phyloP scores from a whole-genome alignment of 37 sponge, comb jelly and placozoan species.

The Spongilla lacustris region DNA sequence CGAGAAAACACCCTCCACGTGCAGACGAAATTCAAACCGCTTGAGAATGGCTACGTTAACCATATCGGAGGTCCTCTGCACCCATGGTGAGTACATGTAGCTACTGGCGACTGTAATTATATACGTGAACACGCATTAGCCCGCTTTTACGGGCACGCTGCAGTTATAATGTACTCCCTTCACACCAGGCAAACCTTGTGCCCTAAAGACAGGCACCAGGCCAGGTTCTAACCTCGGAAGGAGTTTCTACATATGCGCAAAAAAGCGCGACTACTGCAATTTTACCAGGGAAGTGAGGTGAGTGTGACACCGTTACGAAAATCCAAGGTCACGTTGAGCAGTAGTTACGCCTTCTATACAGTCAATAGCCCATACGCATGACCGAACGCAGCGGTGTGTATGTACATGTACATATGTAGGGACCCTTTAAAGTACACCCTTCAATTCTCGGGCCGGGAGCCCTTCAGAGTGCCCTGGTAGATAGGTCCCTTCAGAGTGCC shows the following conservation, averaged over 20 bases:
- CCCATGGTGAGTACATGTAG: background rate
- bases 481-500: no score
- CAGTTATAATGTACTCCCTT: no score
- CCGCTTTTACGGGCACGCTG: no score
- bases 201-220: slow-evolving; percentile 43
- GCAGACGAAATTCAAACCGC: background rate
- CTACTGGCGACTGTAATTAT: background rate
- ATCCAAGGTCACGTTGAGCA: background rate
- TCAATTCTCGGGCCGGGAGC: no score
- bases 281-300: slow-evolving; percentile 10
- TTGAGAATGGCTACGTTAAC: background rate
- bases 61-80: background rate
- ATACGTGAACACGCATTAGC: background rate
- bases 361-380: background rate
- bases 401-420: no score
- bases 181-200: slow-evolving; percentile 15
- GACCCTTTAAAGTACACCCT: no score
- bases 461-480: no score
- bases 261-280: background rate
- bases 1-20: no score
- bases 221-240: slow-evolving; percentile 2
- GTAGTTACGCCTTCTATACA: background rate
- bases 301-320: background rate
- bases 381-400: no score
- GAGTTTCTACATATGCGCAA: slow-evolving; percentile 39